Evolutionary conservation across 2,113 vertebrate species (phyloP), one percentile per base, ranked within the genome.

Genomic region (Edolisoma coerulescens): DNA sequence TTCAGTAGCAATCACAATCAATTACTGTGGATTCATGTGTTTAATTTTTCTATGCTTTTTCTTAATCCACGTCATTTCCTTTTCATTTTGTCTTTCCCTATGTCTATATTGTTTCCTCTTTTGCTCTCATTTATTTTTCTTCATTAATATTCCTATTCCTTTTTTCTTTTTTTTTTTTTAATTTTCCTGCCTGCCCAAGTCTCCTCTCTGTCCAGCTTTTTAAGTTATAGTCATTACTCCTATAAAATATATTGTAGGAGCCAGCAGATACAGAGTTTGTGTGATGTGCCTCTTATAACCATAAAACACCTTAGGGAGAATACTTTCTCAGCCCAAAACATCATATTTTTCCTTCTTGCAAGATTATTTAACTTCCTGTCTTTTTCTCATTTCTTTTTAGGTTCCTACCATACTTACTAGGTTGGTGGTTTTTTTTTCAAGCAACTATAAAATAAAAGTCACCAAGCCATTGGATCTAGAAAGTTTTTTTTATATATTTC

Each of bases 261-360:
- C 42, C 67, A 89, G 94, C 89, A 95, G 70, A 96, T 83, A 86
- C 7, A 50, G 56, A 71, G 75, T 96, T 91, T 87, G 65, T 95
- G 52, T 94, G 47, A 96, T 97, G 84, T 96, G 61, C 92, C 90
- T 96, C 87, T 96, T 94, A 92, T 83, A 96, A 93, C 53, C 33
- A 57, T 90, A 95, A 94, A 91, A 65, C 57, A 91, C 92, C 71
- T 88, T 69, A 96, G 61, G 84, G 68, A 93, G 80, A 97, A 90
- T 87, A 93, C 16, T 84, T 96, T 68, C 56, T 71, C 45, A 90
- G 49, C 15, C 41, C 33, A 60, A 79, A 89, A 91, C 42, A 75
- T 88, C 44, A 9, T 90, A 90, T 90, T 97, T 97, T 97, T 91
- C 67, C 92, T 97, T 96, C 79, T 95, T 96, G 61, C 50, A 75